Evolutionary conservation across 2,113 vertebrate genomes (phyloP).

Genomic region (Orthochromis malagaraziensis): DNA sequence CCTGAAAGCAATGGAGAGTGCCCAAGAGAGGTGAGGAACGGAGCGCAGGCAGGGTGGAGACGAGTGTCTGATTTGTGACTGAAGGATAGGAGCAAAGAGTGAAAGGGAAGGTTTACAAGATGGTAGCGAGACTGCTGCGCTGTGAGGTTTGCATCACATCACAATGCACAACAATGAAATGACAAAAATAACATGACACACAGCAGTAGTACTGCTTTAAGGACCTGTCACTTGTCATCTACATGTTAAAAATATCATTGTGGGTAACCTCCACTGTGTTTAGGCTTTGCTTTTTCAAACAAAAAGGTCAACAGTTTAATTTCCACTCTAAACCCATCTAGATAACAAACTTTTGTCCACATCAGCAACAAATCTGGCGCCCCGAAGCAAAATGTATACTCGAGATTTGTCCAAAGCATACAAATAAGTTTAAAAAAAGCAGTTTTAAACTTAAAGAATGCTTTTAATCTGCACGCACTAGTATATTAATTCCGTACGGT

Average conservation of each 20-base stretch:
- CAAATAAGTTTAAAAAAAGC: background rate
- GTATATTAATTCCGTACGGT: rapidly evolving
- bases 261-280: background rate
- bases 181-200: background rate
- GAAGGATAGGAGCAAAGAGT: background rate
- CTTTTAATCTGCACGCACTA: background rate
- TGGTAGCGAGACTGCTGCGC: background rate
- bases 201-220: background rate
- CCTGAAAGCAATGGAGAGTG: background rate
- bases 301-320: background rate
- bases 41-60: background rate
- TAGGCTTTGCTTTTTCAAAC: background rate
- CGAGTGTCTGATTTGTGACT: background rate
- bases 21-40: background rate
- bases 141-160: background rate
- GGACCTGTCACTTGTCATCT: background rate
- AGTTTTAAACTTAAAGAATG: background rate
- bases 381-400: rapidly evolving
- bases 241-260: background rate
- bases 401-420: background rate
- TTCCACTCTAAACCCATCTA: background rate
- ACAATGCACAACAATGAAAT: background rate
- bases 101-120: background rate
- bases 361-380: background rate
- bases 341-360: background rate